Percentiles rank a stretch among this genome's conserved stretches.
phyloP scores from a whole-genome alignment of 2,888 invertebrate species.

The Petrophora chlorosata region DNA sequence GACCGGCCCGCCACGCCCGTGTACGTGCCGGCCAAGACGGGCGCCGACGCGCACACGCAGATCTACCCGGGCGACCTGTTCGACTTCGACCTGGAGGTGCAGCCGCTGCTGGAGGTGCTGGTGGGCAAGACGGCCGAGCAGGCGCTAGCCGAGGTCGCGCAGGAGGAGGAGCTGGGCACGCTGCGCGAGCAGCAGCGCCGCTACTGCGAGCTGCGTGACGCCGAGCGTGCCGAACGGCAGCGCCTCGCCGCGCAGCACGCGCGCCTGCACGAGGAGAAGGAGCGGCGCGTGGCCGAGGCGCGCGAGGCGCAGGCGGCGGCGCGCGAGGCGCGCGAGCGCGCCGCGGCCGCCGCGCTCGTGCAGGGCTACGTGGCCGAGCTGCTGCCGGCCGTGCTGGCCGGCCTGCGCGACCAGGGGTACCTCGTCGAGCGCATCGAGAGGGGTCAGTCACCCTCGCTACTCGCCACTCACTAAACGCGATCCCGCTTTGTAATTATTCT shows the following conservation, averaged over 20 bases:
- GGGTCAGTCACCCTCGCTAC: constrained; percentile 57
- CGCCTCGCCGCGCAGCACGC: constrained; percentile 93
- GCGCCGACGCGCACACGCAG: constrained; percentile 92
- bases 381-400: constrained; percentile 92
- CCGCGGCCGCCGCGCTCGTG: constrained; percentile 91
- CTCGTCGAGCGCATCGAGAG: constrained; percentile 85
- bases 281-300: constrained; percentile 88
- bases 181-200: constrained; percentile 90
- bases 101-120: constrained; percentile 94
- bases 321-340: constrained; percentile 90
- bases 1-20: constrained; percentile 92
- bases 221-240: constrained; percentile 92
- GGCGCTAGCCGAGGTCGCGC: constrained; percentile 93
- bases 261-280: constrained; percentile 74
- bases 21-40: constrained; percentile 91
- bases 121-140: constrained; percentile 96
- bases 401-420: constrained; percentile 89
- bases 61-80: constrained; percentile 96
- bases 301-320: constrained; percentile 85
- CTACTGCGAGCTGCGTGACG: constrained; percentile 87
- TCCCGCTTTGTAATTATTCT: no score
- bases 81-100: constrained; percentile 96
- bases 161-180: constrained; percentile 95
- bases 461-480: not conserved
- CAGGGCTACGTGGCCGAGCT: constrained; percentile 94